Percentiles rank a stretch among this genome's conserved stretches.
Conservation (phyloP, 2,888 invertebrate species). For the Polyommatus icarus region DNA sequence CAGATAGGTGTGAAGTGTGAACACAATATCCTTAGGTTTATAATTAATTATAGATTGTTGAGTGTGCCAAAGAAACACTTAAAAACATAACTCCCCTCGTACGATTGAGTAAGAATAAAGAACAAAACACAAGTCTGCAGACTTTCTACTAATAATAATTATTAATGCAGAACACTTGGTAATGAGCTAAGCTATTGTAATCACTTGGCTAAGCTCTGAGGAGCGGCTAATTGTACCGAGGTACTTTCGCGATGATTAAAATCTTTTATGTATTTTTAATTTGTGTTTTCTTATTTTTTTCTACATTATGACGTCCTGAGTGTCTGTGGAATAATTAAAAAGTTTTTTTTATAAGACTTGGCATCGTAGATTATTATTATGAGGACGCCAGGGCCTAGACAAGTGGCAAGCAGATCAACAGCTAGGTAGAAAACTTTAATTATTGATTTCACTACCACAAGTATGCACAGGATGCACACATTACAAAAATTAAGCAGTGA, state of each 20-base stretch:
- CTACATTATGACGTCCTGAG: neutral
- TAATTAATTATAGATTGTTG: too few relatives aligned
- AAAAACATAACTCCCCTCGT: neutral
- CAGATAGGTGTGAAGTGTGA: too few relatives aligned
- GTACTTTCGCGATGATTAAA: neutral
- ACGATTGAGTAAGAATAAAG: neutral
- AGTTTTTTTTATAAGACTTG: too few relatives aligned
- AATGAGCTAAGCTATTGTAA: neutral
- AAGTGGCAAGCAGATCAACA: too few relatives aligned
- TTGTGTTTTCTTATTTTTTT: slow-evolving; percentile 2
- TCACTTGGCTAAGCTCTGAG: slow-evolving; percentile 3
- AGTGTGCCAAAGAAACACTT: neutral
- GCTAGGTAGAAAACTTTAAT: too few relatives aligned
- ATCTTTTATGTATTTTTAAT: slow-evolving; percentile 2
- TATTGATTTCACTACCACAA: too few relatives aligned
- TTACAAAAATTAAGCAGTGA: too few relatives aligned
- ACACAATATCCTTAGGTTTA: too few relatives aligned
- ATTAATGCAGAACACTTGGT: neutral
- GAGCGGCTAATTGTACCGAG: neutral
- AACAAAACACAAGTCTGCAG: neutral
- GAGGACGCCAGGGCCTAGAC: too few relatives aligned
- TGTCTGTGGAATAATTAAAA: neutral
- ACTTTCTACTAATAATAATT: neutral
- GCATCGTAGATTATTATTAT: too few relatives aligned
- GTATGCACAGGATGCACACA: too few relatives aligned